Evolutionary conservation across 2,888 invertebrate genomes (phyloP).

Genomic region (Cheilosia soror): DNA sequence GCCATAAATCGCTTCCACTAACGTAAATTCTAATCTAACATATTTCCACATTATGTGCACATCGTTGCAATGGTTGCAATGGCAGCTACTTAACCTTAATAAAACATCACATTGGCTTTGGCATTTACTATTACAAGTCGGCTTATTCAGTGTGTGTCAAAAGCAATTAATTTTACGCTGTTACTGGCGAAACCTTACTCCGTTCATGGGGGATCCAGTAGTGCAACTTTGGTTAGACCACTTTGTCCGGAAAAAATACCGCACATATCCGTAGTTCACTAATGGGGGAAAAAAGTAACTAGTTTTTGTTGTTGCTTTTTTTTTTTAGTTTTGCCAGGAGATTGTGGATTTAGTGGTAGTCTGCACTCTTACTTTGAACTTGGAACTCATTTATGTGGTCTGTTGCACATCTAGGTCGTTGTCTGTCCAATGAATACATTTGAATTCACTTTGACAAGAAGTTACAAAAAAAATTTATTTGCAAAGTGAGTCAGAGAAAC

Average conservation of each 20-base stretch:
- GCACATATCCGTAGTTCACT: background rate
- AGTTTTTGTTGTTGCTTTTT: no score
- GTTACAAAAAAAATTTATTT: constrained; percentile 33
- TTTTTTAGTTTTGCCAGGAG: constrained; percentile 3
- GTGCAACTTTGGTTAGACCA: constrained; percentile 46
- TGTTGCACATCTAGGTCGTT: constrained; percentile 56
- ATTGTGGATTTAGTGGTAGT: background rate
- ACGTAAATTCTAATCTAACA: background rate
- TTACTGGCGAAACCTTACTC: constrained; percentile 23
- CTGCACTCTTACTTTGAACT: constrained; percentile 67
- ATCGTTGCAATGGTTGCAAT: background rate
- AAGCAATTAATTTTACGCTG: constrained; percentile 58
- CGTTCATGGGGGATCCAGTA: constrained; percentile 38
- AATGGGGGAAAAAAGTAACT: no score
- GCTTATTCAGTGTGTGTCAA: constrained; percentile 57
- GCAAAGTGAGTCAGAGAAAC: constrained; percentile 1
- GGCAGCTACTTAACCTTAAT: constrained; percentile 59
- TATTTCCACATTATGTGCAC: background rate
- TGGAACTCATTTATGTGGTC: constrained; percentile 52
- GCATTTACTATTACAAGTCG: constrained; percentile 35
- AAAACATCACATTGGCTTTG: constrained; percentile 42
- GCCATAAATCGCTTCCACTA: no score
- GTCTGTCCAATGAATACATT: constrained; percentile 5
- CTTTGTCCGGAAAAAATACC: constrained; percentile 39
- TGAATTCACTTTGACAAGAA: constrained; percentile 1